Evolutionary conservation across 2,797 vertebrate species (phyloP).

Genomic region (Argya squamiceps): DNA sequence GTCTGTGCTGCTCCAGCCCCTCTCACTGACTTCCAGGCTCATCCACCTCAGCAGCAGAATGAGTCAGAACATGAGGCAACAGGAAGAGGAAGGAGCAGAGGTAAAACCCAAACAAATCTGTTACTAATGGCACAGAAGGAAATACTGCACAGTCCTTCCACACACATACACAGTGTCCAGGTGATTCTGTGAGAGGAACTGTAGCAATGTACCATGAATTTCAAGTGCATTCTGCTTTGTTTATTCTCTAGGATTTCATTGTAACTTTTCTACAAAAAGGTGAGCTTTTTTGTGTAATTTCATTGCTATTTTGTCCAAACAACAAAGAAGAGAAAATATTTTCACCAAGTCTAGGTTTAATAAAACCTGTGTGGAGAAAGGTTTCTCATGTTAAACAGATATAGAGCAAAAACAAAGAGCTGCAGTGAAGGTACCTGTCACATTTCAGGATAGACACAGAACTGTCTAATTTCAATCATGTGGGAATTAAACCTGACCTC

Average conservation of each 20-base stretch:
- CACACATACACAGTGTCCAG: not conserved
- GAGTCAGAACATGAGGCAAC: not conserved
- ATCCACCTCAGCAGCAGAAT: not conserved
- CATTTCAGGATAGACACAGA: not conserved
- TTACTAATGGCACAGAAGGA: not conserved
- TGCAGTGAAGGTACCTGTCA: not conserved
- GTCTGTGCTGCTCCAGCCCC: not conserved
- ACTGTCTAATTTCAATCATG: not conserved
- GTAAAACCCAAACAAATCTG: constrained; percentile 16
- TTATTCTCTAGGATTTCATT: not conserved
- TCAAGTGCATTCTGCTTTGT: not conserved
- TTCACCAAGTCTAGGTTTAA: not conserved
- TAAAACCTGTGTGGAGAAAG: not conserved
- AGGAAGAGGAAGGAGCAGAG: constrained; percentile 32
- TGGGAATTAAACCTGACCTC: not conserved
- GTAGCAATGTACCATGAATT: not conserved
- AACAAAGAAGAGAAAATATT: not conserved
- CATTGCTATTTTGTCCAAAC: not conserved
- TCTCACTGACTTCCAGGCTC: not conserved
- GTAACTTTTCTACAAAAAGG: not conserved
- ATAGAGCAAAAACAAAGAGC: not conserved
- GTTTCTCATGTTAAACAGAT: not conserved
- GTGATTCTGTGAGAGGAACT: not conserved
- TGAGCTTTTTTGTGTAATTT: not conserved
- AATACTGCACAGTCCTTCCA: not conserved